These are phyloP conservation scores for Pyrrhia umbra DNA, from an alignment of 2,888 invertebrate genomes.

Conservation along the genomic window DNA sequence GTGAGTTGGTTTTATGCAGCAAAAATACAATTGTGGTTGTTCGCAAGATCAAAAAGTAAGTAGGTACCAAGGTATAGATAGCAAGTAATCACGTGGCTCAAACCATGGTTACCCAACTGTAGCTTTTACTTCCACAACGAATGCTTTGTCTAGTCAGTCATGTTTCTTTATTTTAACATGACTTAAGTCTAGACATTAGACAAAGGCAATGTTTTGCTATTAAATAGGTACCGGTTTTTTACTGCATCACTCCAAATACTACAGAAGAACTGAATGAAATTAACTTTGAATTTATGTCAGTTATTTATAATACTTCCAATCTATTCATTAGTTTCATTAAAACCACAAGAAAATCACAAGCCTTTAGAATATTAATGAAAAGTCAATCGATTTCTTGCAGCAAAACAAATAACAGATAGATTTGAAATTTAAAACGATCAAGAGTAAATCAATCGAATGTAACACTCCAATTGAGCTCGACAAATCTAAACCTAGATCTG, in stretches of 20 bases:
- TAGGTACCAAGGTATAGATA: background rate
- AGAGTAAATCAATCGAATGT: constrained; percentile 39
- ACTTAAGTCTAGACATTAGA: constrained; percentile 20
- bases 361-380: constrained; percentile 38
- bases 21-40: constrained; percentile 16
- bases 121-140: constrained; percentile 11
- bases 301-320: constrained; percentile 13
- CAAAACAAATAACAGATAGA: constrained; percentile 58
- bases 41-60: background rate
- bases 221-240: constrained; percentile 40
- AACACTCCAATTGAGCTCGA: constrained; percentile 48
- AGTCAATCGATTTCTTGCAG: constrained; percentile 43
- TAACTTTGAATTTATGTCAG: constrained; percentile 2
- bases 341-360: constrained; percentile 7
- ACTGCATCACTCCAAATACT: no score
- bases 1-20: constrained; percentile 1
- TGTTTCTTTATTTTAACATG: constrained; percentile 9
- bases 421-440: constrained; percentile 59
- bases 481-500: constrained; percentile 67
- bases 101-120: constrained; percentile 9
- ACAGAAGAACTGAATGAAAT: no score
- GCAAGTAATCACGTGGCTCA: background rate
- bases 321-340: constrained; percentile 9
- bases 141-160: constrained; percentile 9
- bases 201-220: constrained; percentile 18